Evolutionary conservation across 1,140 invertebrate genomes (phyloP).

Genomic region (Nasonia vitripennis): DNA sequence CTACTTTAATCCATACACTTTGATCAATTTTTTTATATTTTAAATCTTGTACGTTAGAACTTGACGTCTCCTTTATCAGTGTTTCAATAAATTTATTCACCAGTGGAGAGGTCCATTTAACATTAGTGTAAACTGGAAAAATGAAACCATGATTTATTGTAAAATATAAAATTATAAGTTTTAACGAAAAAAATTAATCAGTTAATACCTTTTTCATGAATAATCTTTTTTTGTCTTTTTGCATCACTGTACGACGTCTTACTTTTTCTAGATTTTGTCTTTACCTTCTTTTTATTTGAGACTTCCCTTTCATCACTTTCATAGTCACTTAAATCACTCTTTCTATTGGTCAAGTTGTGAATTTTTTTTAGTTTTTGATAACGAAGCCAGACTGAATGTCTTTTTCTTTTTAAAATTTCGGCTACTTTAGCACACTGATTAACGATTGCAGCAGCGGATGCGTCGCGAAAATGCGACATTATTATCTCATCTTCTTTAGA

Average conservation of each 20-base stretch:
- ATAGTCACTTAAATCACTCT: neutral
- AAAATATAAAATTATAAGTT: conserved; percentile 5
- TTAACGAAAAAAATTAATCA: conserved; percentile 20
- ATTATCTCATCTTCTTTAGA: conserved; percentile 58
- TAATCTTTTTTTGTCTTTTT: conserved; percentile 15
- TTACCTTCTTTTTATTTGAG: neutral
- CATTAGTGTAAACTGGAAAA: conserved; percentile 42
- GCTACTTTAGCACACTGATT: conserved; percentile 54
- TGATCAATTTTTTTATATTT: conserved; percentile 37
- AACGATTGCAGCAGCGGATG: neutral
- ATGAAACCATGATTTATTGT: conserved; percentile 12
- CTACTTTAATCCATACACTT: conserved; percentile 63
- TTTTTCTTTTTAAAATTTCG: conserved; percentile 55
- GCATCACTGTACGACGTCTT: neutral
- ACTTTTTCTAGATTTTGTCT: neutral
- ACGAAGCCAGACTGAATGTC: conserved; percentile 53
- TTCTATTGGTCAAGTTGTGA: neutral
- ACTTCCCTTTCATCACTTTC: conserved; percentile 5
- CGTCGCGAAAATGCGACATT: conserved; percentile 46
- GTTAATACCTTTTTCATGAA: conserved; percentile 1
- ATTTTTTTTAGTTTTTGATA: conserved; percentile 51
- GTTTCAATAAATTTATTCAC: conserved; percentile 59
- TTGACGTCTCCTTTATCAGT: conserved; percentile 49
- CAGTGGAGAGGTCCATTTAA: conserved; percentile 53
- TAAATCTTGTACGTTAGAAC: conserved; percentile 39